phyloP scores from a whole-genome alignment of 2,113 vertebrate genomes.

The Odontophorus gujanensis region DNA sequence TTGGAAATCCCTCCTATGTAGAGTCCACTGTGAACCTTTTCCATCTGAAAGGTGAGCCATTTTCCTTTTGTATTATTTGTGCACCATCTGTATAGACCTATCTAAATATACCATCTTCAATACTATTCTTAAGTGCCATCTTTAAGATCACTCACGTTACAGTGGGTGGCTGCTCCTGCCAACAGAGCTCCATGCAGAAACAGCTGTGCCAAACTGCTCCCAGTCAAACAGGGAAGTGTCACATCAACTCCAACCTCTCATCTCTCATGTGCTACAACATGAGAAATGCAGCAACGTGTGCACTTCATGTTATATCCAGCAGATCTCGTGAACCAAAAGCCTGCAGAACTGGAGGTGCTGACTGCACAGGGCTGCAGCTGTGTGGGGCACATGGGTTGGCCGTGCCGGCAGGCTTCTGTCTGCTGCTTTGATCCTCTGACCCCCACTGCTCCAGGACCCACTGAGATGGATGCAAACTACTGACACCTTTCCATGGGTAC shows the following conservation, averaged over 20 bases:
- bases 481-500: not conserved
- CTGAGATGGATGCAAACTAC: not conserved
- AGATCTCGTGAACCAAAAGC: not conserved
- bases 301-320: not conserved
- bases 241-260: not conserved
- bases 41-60: no score
- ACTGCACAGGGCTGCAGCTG: not conserved
- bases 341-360: not conserved
- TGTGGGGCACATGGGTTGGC: fast-evolving
- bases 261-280: no score
- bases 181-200: not conserved
- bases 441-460: not conserved
- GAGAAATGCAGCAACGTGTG: not conserved
- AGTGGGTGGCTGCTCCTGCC: not conserved
- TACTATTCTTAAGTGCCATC: no score
- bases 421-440: not conserved
- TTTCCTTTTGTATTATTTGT: no score
- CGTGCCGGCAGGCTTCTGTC: not conserved
- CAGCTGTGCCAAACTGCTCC: not conserved
- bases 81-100: no score
- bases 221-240: not conserved
- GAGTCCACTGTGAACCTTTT: no score
- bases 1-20: no score
- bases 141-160: no score
- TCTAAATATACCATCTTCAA: no score